Base-by-base conservation (phyloP, 2,888 invertebrate genomes). In the Andrena bucephala region DNA sequence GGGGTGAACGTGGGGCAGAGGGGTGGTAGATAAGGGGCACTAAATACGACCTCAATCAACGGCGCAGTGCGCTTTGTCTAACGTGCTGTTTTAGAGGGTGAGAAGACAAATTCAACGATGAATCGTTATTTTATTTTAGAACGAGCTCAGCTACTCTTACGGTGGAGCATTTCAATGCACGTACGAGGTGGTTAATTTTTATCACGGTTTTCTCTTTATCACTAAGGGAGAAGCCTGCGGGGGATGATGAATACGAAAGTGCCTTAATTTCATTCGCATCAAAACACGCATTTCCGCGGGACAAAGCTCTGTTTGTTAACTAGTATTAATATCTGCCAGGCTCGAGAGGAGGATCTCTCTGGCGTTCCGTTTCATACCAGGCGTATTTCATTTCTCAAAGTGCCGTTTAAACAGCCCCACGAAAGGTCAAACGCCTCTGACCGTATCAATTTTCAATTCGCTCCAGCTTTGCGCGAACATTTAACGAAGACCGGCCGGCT, bases 371-470 rank as follows among this genome's bases (percentile, higher is more conserved):
- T 62, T 36, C 33, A 36, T n/a, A 33, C 29, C 31, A 31, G 6
- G 10, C 27, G 63, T 24, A 63, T 48, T 29, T n/a, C 24, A 60
- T 71, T 57, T 42, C 63, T 10, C 36, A 6, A 0, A 24, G 1
- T 2, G 20, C 24, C 13, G 20, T 29, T 29, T 66, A 57, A 52
- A 57, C 57, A 24, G 16, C 66, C 8, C 16, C 42, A 29, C 16
- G 29, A 20, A 16, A 65, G 4, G 24, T 59, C 24, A 13, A 36
- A 57, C 29, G 27, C 5, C 10, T 24, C 4, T 16, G 31, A 4
- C 1, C 24, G n/a, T 57, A 66, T 66, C 66, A 74, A 74, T 67
- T 73, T 71, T 77, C 66, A 50, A 77, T 36, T 48, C 57, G 65
- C 31, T 48, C 13, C 31, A 48, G 7, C 48, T 31, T 13, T 36